A percentile compares a stretch with the other conserved stretches of the same genome.
Evolutionary conservation across 2,888 invertebrate genomes (phyloP).

Genomic region (Blastobasis lacticolella): DNA sequence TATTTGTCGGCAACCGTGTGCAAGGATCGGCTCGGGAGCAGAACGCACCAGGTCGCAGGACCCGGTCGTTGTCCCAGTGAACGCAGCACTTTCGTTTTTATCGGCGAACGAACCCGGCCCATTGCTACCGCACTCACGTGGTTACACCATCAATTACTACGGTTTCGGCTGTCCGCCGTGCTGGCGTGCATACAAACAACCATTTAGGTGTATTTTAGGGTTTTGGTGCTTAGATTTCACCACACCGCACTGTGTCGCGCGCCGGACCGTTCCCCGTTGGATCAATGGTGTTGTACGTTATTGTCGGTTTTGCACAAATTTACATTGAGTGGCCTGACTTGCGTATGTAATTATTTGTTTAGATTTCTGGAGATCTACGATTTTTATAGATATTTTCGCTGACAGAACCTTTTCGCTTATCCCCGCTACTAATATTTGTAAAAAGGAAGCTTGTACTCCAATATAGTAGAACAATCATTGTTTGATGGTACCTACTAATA

Average conservation of each 20-base stretch:
- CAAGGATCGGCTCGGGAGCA: conserved; percentile 21
- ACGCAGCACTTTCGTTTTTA: conserved; percentile 70
- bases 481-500: too few species aligned
- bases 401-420: too few species aligned
- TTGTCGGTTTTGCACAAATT: background rate
- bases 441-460: too few species aligned
- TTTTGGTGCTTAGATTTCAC: conserved; percentile 63
- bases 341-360: background rate
- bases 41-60: conserved; percentile 50
- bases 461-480: too few species aligned
- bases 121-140: conserved; percentile 64
- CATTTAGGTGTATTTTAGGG: conserved; percentile 36
- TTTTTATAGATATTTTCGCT: too few species aligned
- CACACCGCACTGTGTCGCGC: conserved; percentile 14
- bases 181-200: conserved; percentile 60
- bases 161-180: conserved; percentile 55
- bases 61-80: conserved; percentile 72
- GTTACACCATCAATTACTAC: conserved; percentile 60
- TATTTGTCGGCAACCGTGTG: too few species aligned
- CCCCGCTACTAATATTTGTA: too few species aligned
- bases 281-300: background rate
- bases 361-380: too few species aligned
- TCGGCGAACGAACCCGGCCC: conserved; percentile 70
- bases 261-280: background rate
- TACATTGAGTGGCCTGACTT: background rate